Evolutionary conservation across 2,888 invertebrate species (phyloP), one percentile per base, ranked within the genome.

Genomic region (Melangyna quadrimaculata): DNA sequence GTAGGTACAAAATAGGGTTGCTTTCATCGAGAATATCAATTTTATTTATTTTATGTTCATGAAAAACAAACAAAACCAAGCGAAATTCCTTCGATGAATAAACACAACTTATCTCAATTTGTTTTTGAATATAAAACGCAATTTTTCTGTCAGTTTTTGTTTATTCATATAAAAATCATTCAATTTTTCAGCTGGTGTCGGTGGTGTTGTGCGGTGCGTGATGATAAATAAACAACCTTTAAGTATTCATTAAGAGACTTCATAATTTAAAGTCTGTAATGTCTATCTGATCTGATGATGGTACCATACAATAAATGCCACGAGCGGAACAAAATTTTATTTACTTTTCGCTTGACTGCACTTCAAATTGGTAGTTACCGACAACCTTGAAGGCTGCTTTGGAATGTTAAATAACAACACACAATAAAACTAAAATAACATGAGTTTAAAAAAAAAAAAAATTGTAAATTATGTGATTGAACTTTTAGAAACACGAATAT

Each of bases 301-400:
- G n/a, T n/a, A n/a, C 10, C 55, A 29, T 53, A 17, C n/a, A n/a
- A 55, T 9, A 55, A 27, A 55, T 55, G 29, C 59, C 65, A 67
- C 67, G 22, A 67, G 35, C 51, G 67, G 48, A 35, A 51, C 35
- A 67, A 35, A 65, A 48, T 48, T 48, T 17, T 71, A 45, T 24
- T 59, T 37, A 40, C 19, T 73, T 73, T 53, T n/a, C 51, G 61
- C 61, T 51, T 19, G 14, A 19, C 51, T 63, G 73, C 19, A 6
- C 29, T 63, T 63, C 1, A 35, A 67, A 67, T 67, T 67, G 35
- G 14, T 67, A 45, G 22, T 29, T 17, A 24, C 32, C 2, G 35
- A n/a, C n/a, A 67, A 35, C 67, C 67, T 67, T 67, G 51, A 51
- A 35, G 24, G 9, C 35, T 51, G 9, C 35, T 51, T 51, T 51